Evolutionary conservation across 2,113 vertebrate species (phyloP).

Genomic region (Corythornis cristatus): DNA sequence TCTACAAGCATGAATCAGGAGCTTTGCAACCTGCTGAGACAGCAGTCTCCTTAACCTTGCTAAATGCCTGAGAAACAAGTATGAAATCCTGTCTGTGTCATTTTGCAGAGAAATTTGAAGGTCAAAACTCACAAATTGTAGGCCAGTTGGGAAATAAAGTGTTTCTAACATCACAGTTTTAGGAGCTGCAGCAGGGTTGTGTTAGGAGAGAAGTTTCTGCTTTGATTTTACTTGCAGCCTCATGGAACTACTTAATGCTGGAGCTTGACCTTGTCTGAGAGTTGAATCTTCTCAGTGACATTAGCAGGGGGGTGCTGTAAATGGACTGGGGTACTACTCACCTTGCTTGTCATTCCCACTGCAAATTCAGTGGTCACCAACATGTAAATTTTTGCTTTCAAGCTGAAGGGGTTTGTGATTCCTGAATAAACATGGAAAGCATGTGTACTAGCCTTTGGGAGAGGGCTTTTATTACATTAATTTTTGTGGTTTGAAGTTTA

Average conservation of each 20-base stretch:
- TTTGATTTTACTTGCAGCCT: not conserved
- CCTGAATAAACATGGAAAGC: not conserved
- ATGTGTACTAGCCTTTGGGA: fast-evolving
- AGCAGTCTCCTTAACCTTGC: conserved; percentile 29
- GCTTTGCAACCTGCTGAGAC: conserved; percentile 16
- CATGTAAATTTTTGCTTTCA: not conserved
- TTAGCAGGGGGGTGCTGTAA: not conserved
- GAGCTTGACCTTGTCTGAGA: not conserved
- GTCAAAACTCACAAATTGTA: not conserved
- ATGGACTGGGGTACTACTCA: fast-evolving
- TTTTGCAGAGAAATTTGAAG: conserved; percentile 16
- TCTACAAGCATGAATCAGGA: not conserved
- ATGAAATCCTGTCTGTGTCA: not conserved
- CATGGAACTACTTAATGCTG: not conserved
- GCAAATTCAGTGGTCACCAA: not conserved
- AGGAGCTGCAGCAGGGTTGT: not conserved
- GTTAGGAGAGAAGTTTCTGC: not conserved
- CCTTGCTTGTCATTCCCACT: not conserved
- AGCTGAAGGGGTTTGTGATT: not conserved
- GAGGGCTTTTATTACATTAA: not conserved
- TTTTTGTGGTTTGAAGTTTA: not conserved
- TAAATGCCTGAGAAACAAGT: not conserved
- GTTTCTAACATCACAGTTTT: not conserved
- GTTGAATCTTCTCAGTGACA: not conserved
- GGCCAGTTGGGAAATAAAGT: not conserved